A percentile compares a stretch with the other conserved stretches of the same genome.
phyloP scores from a whole-genome alignment of 2,888 invertebrate species.

The Volucella inanis region DNA sequence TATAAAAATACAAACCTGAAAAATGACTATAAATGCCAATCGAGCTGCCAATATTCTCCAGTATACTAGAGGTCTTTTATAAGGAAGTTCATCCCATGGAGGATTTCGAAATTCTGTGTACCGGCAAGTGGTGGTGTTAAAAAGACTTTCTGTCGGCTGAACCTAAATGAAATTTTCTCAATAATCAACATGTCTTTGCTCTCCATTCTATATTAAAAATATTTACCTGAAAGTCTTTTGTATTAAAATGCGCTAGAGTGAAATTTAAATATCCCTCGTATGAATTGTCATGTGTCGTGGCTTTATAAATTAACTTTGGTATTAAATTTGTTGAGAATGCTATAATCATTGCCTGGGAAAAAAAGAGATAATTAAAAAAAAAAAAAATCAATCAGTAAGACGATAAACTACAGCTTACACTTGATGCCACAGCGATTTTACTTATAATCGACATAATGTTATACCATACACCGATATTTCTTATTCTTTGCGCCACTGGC shows the following conservation, averaged over 20 bases:
- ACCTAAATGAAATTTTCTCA: constrained; percentile 74
- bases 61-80: constrained; percentile 87
- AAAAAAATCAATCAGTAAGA: constrained; percentile 3
- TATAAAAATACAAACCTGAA: constrained; percentile 84
- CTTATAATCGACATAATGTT: constrained; percentile 89
- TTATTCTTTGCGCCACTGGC: constrained; percentile 89
- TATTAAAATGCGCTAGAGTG: constrained; percentile 87
- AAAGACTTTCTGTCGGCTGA: constrained; percentile 78
- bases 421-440: constrained; percentile 89
- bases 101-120: constrained; percentile 89
- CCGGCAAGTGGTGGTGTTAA: constrained; percentile 84
- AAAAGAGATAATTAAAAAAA: background rate
- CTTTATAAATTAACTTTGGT: constrained; percentile 88
- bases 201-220: background rate
- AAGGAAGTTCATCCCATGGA: constrained; percentile 83
- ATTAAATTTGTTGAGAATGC: constrained; percentile 94
- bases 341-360: constrained; percentile 88
- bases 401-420: constrained; percentile 85
- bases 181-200: background rate
- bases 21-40: constrained; percentile 89
- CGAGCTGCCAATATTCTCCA: constrained; percentile 90
- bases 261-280: constrained; percentile 88
- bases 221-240: constrained; percentile 84
- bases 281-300: constrained; percentile 84
- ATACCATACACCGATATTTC: constrained; percentile 92